Base-by-base conservation (phyloP, 2,888 invertebrate genomes). In the Cataglyphis cursor region DNA sequence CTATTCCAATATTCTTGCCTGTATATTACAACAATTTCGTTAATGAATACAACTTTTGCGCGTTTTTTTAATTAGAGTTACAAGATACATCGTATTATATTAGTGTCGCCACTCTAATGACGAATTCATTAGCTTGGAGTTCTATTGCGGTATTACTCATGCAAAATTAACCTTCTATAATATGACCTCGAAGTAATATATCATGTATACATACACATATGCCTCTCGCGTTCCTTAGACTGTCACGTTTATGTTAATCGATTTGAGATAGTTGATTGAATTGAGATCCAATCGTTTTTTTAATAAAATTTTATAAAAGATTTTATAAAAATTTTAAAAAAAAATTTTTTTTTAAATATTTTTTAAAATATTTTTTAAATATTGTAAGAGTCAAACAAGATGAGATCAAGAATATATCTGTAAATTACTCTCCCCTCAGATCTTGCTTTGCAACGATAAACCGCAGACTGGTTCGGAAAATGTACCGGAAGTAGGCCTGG, bases 401-500 rank as follows among this genome's bases (percentile, higher is more conserved):
- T 10, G 18, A 48, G n/a, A 51, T n/a, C 12, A 6, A 10, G n/a
- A 15, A 12, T 5, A 9, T 54, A 31, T 76, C 24, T 24, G 75
- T 62, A 61, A 72, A 72, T 61, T 44, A 41, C 59, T 8, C 24
- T 5, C 21, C 35, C n/a, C 21, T 1, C 64, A 31, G 15, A 61
- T 73, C 59, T 61, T n/a, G n/a, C n/a, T 44, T 61, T 31, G 62
- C 31, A 15, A 0, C 44, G 18, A 38, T 18, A n/a, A 54, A 66
- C 38, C 28, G 66, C 54, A 66, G 41, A 66, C 68, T 76, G 68
- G 68, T 54, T 66, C 5, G 68, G 76, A 76, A 66, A 54, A 54
- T 66, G 76, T 76, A 65, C 76, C 76, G 76, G 76, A 76, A 76
- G 66, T 76, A 41, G 54, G 76, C 68, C 54, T n/a, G 66, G 54